Percentiles rank a stretch among this genome's conserved stretches.
Evolutionary conservation across 2,797 vertebrate species (phyloP).

Genomic region (Gymnocypris eckloni): DNA sequence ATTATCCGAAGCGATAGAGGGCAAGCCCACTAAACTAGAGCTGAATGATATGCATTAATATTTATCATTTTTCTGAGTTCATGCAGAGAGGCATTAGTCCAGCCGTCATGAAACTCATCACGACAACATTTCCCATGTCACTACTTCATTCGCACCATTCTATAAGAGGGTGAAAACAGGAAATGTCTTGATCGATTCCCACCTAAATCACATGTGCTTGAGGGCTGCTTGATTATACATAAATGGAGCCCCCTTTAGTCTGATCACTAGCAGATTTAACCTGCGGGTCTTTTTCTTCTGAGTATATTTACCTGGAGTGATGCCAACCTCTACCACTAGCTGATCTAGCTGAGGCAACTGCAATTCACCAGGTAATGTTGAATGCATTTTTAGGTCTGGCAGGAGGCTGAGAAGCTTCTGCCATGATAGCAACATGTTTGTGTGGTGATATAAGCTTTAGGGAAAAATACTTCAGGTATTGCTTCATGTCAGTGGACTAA

Average conservation of each 20-base stretch:
- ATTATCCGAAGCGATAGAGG: slow-evolving; percentile 38
- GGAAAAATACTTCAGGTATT: slow-evolving; percentile 6
- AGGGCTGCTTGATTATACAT: slow-evolving; percentile 55
- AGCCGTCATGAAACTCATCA: slow-evolving; percentile 44
- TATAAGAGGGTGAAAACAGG: slow-evolving; percentile 23
- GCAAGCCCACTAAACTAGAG: slow-evolving; percentile 37
- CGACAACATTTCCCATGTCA: slow-evolving; percentile 37
- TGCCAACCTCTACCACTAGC: slow-evolving; percentile 12
- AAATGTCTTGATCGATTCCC: slow-evolving; percentile 47
- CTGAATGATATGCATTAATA: slow-evolving; percentile 39
- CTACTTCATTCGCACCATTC: slow-evolving; percentile 31
- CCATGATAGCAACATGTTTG: slow-evolving; percentile 14
- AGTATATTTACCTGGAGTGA: slow-evolving; percentile 24
- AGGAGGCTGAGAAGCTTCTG: slow-evolving; percentile 56
- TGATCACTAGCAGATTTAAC: slow-evolving; percentile 50
- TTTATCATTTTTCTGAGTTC: slow-evolving; percentile 41
- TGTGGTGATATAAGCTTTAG: slow-evolving; percentile 36
- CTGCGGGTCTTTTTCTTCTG: slow-evolving; percentile 6
- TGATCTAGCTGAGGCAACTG: slow-evolving; percentile 16
- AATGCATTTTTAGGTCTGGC: slow-evolving; percentile 36
- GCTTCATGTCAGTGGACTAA: slow-evolving; percentile 67
- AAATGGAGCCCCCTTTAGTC: slow-evolving; percentile 49
- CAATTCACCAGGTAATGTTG: slow-evolving; percentile 29
- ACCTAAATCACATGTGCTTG: slow-evolving; percentile 33
- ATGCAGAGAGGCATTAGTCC: slow-evolving; percentile 45